Base-by-base conservation (phyloP, 2,113 vertebrate species). In the Pungitius pungitius region DNA sequence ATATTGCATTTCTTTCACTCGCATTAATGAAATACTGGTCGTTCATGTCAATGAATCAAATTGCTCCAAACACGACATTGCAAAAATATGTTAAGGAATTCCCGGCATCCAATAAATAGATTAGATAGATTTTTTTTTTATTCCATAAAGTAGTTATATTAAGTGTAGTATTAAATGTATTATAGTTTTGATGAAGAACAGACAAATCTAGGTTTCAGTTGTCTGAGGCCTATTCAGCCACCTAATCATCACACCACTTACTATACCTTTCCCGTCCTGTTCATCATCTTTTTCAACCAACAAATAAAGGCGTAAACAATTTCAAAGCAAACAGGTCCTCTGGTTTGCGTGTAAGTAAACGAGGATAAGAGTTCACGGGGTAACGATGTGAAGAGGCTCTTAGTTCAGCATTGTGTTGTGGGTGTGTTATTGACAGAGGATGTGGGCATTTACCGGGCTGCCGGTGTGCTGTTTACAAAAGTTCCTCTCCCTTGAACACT, bases 131-230 rank as follows among this genome's bases (percentile, higher is more conserved):
- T 18, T n/a, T 26, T 52, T 73, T 30, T 73, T 70, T 61, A n/a
- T 67, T n/a, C 37, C 37, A 3, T 63, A 26, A 83, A 70, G 15
- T 26, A 13, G 67, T 45, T 78, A 58, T 26, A 43, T 78, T 71
- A 77, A n/a, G 47, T 78, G 13, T 85, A 85, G 33, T 71, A 58
- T 85, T 85, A 88, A 13, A 20, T 30, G 22, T 65, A 71, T 75
- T 78, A 33, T 76, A 59, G 74, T 72, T 60, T 56, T 73, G 26
- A 87, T 82, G 43, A 42, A 78, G 85, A 81, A 57, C 82, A 80
- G 63, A 76, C 45, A 24, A 27, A 56, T 11, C 52, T 17, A 26
- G 66, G 45, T 17, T 4, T 66, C n/a, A 60, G 64, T 68, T 54
- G 9, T 26, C 55, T 22, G 26, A 14, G 65, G 67, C 30, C 20